Percentiles rank a stretch among this genome's conserved stretches.
Evolutionary conservation across 1,140 invertebrate species (phyloP).

Genomic region (Eufriesea mexicana): DNA sequence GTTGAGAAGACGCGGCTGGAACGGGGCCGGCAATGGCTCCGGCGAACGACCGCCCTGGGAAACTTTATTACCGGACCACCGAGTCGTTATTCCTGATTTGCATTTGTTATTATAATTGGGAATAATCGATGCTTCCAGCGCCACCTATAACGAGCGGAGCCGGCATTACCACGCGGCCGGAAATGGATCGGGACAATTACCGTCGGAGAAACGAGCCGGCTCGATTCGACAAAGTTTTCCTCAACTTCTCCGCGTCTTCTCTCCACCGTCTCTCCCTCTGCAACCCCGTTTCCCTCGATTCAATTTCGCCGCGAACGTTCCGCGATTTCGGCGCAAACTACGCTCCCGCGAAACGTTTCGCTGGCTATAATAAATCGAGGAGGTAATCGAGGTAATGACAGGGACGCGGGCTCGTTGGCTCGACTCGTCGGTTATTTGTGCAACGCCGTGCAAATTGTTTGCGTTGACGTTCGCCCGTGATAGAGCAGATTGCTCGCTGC

Average conservation of each 20-base stretch:
- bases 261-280: constrained; percentile 3
- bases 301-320: constrained; percentile 9
- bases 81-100: constrained; percentile 80
- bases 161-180: constrained; percentile 30
- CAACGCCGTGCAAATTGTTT: constrained; percentile 33
- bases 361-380: constrained; percentile 45
- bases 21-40: neutral
- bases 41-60: constrained; percentile 65
- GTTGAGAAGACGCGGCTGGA: neutral
- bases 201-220: constrained; percentile 51
- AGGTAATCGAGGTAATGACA: constrained; percentile 6
- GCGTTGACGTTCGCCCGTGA: neutral
- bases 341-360: constrained; percentile 35
- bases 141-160: constrained; percentile 60
- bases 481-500: neutral
- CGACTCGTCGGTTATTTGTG: neutral
- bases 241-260: constrained; percentile 45
- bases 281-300: neutral
- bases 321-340: constrained; percentile 43
- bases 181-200: constrained; percentile 76
- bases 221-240: constrained; percentile 57
- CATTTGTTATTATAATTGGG: constrained; percentile 82
- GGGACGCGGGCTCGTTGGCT: neutral
- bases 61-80: constrained; percentile 78
- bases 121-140: constrained; percentile 77